phyloP scores from a whole-genome alignment of 2,797 vertebrate species.

The Scolopax bukidnonensis region DNA sequence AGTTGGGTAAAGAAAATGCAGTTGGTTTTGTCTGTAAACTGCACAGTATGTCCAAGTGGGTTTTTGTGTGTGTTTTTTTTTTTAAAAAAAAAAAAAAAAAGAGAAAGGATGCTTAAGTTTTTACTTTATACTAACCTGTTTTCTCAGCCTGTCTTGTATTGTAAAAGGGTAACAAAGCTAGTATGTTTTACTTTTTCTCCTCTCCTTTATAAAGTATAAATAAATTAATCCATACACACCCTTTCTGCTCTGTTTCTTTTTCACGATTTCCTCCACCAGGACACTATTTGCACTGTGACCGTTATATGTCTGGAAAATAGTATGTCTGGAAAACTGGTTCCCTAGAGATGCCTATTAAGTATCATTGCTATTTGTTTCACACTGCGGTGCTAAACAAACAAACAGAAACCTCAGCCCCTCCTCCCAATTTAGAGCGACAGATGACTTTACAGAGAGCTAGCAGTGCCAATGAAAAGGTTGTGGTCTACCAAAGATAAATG shows the following conservation, averaged over 20 bases:
- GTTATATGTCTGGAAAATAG: not conserved
- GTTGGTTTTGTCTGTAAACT: not conserved
- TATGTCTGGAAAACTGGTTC: not conserved
- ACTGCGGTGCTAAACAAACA: not conserved
- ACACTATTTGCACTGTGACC: not conserved
- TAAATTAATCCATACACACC: not conserved
- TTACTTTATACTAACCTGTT: not conserved
- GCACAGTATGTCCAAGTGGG: not conserved
- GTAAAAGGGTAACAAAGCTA: not conserved
- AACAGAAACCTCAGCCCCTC: not conserved
- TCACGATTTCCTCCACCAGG: not conserved
- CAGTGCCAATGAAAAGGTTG: not conserved
- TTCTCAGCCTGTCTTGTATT: not conserved
- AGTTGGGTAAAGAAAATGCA: not conserved
- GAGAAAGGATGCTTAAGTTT: not conserved
- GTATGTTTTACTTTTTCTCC: not conserved
- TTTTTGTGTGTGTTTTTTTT: no score
- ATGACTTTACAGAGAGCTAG: not conserved
- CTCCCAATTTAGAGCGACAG: not conserved
- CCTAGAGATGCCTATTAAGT: not conserved
- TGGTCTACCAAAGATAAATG: slow-evolving; percentile 39
- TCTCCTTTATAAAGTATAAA: not conserved
- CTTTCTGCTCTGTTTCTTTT: not conserved
- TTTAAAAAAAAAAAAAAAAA: not conserved
- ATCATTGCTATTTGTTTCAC: not conserved